phyloP scores from a whole-genome alignment of 1,140 invertebrate species.

The Diabrotica undecimpunctata region DNA sequence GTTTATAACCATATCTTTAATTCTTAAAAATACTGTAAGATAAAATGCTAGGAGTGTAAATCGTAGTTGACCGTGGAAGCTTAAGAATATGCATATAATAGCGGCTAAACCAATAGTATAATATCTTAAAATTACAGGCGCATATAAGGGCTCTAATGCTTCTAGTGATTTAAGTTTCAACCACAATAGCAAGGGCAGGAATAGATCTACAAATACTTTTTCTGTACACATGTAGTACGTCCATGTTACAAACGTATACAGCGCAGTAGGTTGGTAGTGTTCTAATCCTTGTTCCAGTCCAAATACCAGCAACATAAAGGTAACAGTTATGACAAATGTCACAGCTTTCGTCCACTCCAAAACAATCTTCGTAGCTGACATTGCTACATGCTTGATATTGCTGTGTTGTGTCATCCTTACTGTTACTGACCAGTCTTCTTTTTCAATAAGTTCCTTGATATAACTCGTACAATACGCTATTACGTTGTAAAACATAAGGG shows the following conservation, averaged over 20 bases:
- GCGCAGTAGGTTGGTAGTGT: constrained; percentile 64
- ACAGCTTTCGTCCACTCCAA: constrained; percentile 79
- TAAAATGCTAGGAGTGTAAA: constrained; percentile 60
- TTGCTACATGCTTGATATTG: constrained; percentile 71
- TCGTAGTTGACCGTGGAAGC: constrained; percentile 55
- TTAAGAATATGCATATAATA: constrained; percentile 53
- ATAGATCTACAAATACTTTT: constrained; percentile 64
- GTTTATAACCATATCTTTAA: constrained; percentile 58
- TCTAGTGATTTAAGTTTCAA: constrained; percentile 61
- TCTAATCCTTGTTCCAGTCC: constrained; percentile 71
- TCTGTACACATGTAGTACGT: constrained; percentile 71
- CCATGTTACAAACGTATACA: constrained; percentile 63
- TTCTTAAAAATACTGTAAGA: constrained; percentile 64
- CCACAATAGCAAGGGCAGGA: constrained; percentile 54
- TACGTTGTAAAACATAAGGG: constrained; percentile 78
- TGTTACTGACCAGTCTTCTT: constrained; percentile 72
- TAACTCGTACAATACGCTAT: constrained; percentile 73
- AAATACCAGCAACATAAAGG: constrained; percentile 70
- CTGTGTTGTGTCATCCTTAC: constrained; percentile 69
- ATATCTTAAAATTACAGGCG: constrained; percentile 58
- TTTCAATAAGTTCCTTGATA: constrained; percentile 66
- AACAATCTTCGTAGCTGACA: constrained; percentile 76
- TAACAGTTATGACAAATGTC: constrained; percentile 75
- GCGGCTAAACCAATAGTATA: constrained; percentile 55
- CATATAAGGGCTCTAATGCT: constrained; percentile 63